phyloP scores from a whole-genome alignment of 2,888 invertebrate genomes.

The Drosophila nigritarsus region DNA sequence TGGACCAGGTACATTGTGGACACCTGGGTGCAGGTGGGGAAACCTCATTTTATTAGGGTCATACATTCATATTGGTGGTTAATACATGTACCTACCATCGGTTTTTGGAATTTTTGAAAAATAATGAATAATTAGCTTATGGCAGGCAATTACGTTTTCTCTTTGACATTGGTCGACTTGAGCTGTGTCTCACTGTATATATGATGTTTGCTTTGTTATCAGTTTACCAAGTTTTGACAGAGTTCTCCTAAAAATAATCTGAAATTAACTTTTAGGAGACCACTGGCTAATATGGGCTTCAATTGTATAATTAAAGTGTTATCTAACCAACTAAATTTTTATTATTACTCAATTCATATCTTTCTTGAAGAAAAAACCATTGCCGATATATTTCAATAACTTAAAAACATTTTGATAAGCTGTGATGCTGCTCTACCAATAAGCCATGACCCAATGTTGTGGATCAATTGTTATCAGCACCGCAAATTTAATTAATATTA shows the following conservation, averaged over 20 bases:
- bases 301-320: neutral
- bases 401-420: slow-evolving; percentile 7
- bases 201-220: neutral
- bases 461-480: slow-evolving; percentile 68
- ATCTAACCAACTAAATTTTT: neutral
- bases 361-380: slow-evolving; percentile 9
- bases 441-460: slow-evolving; percentile 32
- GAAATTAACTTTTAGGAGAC: too few species aligned
- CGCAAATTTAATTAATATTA: slow-evolving; percentile 22
- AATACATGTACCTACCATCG: too few species aligned
- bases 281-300: neutral
- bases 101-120: too few species aligned
- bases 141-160: too few species aligned
- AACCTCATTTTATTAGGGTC: too few species aligned
- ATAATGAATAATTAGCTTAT: too few species aligned
- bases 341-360: slow-evolving; percentile 1
- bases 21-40: too few species aligned
- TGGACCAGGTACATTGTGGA: too few species aligned
- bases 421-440: neutral
- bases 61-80: too few species aligned
- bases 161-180: too few species aligned
- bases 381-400: slow-evolving; percentile 7
- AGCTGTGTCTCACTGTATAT: too few species aligned
- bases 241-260: neutral
- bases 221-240: neutral